A percentile compares a stretch with the other conserved stretches of the same genome.
phyloP scores from a whole-genome alignment of 2,888 invertebrate species.

The Andrena flavipes region DNA sequence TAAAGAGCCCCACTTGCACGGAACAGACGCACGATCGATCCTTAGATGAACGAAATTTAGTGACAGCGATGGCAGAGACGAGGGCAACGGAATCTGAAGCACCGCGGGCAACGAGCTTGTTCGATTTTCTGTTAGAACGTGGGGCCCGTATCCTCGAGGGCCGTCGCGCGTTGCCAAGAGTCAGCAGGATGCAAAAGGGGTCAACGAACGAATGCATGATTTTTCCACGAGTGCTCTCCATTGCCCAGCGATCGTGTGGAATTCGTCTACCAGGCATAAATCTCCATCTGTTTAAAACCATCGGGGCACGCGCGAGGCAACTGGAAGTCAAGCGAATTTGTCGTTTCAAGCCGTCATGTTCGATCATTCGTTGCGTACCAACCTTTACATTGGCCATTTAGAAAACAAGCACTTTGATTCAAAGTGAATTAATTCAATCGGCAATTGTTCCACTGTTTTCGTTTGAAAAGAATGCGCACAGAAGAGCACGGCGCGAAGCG shows the following conservation, averaged over 20 bases:
- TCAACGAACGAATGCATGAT: constrained; percentile 67
- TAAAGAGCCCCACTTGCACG: background rate
- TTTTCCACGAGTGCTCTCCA: constrained; percentile 64
- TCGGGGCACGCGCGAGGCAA: constrained; percentile 32
- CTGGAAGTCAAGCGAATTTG: constrained; percentile 45
- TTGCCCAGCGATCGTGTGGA: constrained; percentile 53
- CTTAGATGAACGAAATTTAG: background rate
- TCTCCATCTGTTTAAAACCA: constrained; percentile 58
- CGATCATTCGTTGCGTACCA: background rate
- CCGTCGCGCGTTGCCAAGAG: constrained; percentile 28
- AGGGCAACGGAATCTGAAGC: constrained; percentile 26
- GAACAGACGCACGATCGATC: background rate
- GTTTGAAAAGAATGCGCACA: background rate
- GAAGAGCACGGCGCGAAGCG: background rate
- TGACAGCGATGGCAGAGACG: background rate
- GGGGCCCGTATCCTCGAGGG: constrained; percentile 27
- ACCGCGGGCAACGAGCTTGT: constrained; percentile 17
- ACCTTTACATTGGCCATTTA: background rate
- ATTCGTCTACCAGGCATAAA: constrained; percentile 69
- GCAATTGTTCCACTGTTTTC: background rate
- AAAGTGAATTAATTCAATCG: too few species aligned
- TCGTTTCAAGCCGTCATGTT: background rate
- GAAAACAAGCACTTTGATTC: background rate
- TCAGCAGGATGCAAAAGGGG: constrained; percentile 48
- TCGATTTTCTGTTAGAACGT: constrained; percentile 43